phyloP scores from a whole-genome alignment of 2,888 invertebrate species.

The Synanthedon formicaeformis region DNA sequence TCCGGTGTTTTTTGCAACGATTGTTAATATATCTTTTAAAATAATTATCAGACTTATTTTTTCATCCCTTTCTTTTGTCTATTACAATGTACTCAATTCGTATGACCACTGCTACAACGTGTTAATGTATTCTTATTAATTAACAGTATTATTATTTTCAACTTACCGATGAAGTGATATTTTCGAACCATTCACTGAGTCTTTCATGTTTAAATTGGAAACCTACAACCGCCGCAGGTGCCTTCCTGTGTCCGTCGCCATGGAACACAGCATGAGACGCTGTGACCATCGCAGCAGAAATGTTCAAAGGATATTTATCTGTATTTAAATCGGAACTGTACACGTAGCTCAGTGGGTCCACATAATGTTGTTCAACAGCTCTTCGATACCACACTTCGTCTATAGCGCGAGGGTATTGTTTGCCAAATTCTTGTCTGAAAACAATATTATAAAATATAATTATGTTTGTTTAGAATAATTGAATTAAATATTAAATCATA shows the following conservation, averaged over 20 bases:
- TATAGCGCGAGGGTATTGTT: conserved; percentile 80
- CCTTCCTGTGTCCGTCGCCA: conserved; percentile 67
- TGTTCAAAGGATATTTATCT: conserved; percentile 59
- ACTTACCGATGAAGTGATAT: conserved; percentile 80
- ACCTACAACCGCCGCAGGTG: conserved; percentile 78
- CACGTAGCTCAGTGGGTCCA: conserved; percentile 83
- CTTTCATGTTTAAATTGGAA: conserved; percentile 86
- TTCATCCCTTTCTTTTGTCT: too few relatives aligned
- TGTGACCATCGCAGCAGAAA: conserved; percentile 80
- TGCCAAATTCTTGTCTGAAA: conserved; percentile 77
- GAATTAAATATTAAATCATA: too few relatives aligned
- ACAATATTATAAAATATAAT: neutral
- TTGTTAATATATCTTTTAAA: too few relatives aligned
- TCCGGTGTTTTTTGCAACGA: too few relatives aligned
- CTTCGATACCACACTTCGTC: conserved; percentile 92
- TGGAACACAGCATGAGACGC: conserved; percentile 88
- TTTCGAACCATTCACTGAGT: conserved; percentile 81
- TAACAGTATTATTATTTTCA: neutral
- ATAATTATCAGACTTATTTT: too few relatives aligned
- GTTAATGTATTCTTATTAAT: neutral
- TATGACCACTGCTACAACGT: neutral
- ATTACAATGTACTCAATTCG: too few relatives aligned
- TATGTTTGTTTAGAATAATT: too few relatives aligned
- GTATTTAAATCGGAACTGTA: conserved; percentile 68
- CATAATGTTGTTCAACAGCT: conserved; percentile 87